phyloP scores from a whole-genome alignment of 2,888 invertebrate genomes.

The Trachelus iudaicus region DNA sequence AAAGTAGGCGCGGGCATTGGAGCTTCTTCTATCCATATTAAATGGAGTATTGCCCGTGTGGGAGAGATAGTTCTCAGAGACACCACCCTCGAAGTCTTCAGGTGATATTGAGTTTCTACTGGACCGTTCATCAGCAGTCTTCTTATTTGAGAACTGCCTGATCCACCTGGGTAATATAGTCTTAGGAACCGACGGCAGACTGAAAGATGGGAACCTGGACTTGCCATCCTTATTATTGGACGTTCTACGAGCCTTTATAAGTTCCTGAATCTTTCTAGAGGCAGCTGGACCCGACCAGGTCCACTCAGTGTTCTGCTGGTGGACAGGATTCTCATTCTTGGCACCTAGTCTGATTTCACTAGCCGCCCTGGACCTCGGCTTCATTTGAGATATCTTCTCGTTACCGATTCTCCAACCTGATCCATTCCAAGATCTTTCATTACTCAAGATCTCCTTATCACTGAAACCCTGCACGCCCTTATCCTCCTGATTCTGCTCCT shows the following conservation, averaged over 20 bases:
- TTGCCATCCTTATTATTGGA: constrained; percentile 39
- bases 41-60: constrained; percentile 24
- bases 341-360: constrained; percentile 69
- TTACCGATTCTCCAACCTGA: constrained; percentile 71
- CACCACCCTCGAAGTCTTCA: constrained; percentile 36
- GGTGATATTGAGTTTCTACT: constrained; percentile 36
- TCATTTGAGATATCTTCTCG: constrained; percentile 62
- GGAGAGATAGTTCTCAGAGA: constrained; percentile 33
- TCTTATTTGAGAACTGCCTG: constrained; percentile 43
- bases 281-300: constrained; percentile 79
- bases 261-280: constrained; percentile 70
- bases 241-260: constrained; percentile 53
- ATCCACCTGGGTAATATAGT: constrained; percentile 51
- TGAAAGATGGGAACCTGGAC: constrained; percentile 50
- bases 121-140: constrained; percentile 21
- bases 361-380: constrained; percentile 71
- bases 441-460: constrained; percentile 79
- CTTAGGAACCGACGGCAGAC: constrained; percentile 49
- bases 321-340: constrained; percentile 47
- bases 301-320: constrained; percentile 65
- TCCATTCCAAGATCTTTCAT: constrained; percentile 68
- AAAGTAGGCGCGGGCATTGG: constrained; percentile 63
- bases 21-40: constrained; percentile 59
- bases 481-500: constrained; percentile 7
- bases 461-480: constrained; percentile 76